Conservation (phyloP, 1,140 invertebrate genomes). For the Drosophila yakuba region DNA sequence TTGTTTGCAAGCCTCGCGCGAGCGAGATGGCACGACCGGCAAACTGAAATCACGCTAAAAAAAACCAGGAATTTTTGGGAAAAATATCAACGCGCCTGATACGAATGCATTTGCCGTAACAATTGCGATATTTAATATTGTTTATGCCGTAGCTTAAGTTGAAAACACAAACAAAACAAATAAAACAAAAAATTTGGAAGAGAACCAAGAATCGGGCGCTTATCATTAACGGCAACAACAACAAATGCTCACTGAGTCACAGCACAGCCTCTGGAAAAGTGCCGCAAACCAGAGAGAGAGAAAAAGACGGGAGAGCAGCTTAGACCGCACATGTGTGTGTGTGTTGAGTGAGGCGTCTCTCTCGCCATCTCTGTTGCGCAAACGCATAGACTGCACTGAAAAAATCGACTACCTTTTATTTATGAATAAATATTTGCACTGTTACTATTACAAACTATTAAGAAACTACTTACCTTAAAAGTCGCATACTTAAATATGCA, state of each 20-base stretch:
- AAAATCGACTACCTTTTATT: background rate
- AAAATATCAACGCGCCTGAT: constrained; percentile 17
- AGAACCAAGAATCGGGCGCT: constrained; percentile 13
- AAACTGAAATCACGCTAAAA: constrained; percentile 1
- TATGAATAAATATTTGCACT: background rate
- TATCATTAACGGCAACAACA: constrained; percentile 17
- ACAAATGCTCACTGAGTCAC: constrained; percentile 28
- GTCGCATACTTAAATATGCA: no score
- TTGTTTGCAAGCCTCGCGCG: constrained; percentile 15
- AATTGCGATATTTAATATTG: constrained; percentile 20
- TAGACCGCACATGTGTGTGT: constrained; percentile 3
- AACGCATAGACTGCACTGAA: constrained; percentile 53
- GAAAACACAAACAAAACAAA: constrained; percentile 1
- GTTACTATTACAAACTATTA: background rate
- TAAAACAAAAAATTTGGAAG: constrained; percentile 4
- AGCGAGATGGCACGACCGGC: constrained; percentile 16
- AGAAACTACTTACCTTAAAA: no score
- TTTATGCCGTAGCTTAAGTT: constrained; percentile 9
- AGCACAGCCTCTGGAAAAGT: constrained; percentile 16
- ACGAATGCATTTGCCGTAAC: constrained; percentile 20
- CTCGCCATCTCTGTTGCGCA: constrained; percentile 72
- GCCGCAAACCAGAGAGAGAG: constrained; percentile 24
- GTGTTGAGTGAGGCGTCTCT: constrained; percentile 5
- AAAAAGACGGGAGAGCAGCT: constrained; percentile 54
- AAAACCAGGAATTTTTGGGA: constrained; percentile 20